phyloP scores from a whole-genome alignment of 1,140 invertebrate genomes.

The Holotrichia oblita region DNA sequence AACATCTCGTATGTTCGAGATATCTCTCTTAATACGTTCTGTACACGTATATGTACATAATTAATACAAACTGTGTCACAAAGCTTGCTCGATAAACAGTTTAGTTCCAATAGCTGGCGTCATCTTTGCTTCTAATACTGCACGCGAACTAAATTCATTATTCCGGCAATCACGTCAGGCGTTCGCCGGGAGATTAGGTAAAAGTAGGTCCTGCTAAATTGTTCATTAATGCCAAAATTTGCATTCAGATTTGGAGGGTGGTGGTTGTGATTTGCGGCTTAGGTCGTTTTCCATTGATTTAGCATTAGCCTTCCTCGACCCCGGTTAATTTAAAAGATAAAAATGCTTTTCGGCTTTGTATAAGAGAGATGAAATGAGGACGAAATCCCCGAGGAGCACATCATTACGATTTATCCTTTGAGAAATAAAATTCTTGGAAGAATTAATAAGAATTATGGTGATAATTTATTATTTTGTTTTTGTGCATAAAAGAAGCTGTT shows the following conservation, averaged over 20 bases:
- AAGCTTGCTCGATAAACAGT: conserved; percentile 9
- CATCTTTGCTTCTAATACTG: conserved; percentile 4
- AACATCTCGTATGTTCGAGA: not conserved
- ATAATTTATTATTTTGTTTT: too few relatives aligned
- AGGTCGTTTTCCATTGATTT: conserved; percentile 36
- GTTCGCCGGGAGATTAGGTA: conserved; percentile 18
- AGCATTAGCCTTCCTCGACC: conserved; percentile 9
- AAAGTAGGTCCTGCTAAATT: conserved; percentile 34
- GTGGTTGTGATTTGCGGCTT: conserved; percentile 17
- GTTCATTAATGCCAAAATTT: conserved; percentile 30
- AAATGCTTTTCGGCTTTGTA: not conserved
- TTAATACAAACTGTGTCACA: conserved; percentile 8
- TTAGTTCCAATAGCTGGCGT: not conserved
- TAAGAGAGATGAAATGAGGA: not conserved
- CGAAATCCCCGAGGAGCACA: not conserved
- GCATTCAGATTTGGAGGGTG: conserved; percentile 23
- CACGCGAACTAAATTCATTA: conserved; percentile 29
- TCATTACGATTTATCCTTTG: not conserved
- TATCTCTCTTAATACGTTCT: conserved; percentile 21
- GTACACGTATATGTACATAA: conserved; percentile 12
- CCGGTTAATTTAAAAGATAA: conserved; percentile 21
- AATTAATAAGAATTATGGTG: not conserved
- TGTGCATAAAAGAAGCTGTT: too few relatives aligned
- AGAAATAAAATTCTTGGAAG: not conserved
- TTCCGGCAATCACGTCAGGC: conserved; percentile 28